Percentiles rank a stretch among this genome's conserved stretches.
These are phyloP conservation scores for Drosophila ananassae DNA, from an alignment of 1,140 invertebrate species.

Conservation along the genomic window DNA sequence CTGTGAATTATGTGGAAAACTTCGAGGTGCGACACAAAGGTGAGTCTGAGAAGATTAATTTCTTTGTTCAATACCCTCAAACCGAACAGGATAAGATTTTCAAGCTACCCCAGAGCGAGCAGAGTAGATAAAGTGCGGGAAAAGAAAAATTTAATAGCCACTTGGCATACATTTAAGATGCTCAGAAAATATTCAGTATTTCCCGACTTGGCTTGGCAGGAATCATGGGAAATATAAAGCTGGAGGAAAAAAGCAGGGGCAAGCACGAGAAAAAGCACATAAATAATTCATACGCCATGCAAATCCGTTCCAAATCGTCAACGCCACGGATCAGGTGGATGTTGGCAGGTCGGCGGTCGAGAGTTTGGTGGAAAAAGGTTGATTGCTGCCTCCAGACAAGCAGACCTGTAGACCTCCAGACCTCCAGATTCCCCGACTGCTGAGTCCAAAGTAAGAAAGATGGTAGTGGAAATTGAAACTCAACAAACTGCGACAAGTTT, in stretches of 20 bases:
- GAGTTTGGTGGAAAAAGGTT: not conserved
- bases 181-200: constrained; percentile 72
- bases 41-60: constrained; percentile 37
- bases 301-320: constrained; percentile 81
- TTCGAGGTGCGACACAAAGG: constrained; percentile 78
- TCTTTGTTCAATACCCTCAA: not conserved
- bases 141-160: constrained; percentile 74
- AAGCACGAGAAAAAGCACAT: constrained; percentile 44
- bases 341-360: constrained; percentile 15
- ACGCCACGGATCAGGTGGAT: constrained; percentile 62
- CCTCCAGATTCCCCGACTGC: constrained; percentile 6
- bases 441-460: constrained; percentile 30
- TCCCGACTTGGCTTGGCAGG: constrained; percentile 28
- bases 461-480: constrained; percentile 45
- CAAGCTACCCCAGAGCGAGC: not conserved
- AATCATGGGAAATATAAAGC: constrained; percentile 47
- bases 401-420: not conserved
- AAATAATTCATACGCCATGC: constrained; percentile 82
- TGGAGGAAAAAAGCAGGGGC: constrained; percentile 23
- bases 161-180: constrained; percentile 81
- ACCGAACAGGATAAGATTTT: not conserved
- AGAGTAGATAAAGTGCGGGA: constrained; percentile 40
- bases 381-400: not conserved
- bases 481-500: constrained; percentile 56
- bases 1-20: constrained; percentile 82